Percentiles rank a stretch among this genome's conserved stretches.
These are phyloP conservation scores for Deroptyus accipitrinus DNA, from an alignment of 2,113 vertebrate species.

Conservation along the genomic window DNA sequence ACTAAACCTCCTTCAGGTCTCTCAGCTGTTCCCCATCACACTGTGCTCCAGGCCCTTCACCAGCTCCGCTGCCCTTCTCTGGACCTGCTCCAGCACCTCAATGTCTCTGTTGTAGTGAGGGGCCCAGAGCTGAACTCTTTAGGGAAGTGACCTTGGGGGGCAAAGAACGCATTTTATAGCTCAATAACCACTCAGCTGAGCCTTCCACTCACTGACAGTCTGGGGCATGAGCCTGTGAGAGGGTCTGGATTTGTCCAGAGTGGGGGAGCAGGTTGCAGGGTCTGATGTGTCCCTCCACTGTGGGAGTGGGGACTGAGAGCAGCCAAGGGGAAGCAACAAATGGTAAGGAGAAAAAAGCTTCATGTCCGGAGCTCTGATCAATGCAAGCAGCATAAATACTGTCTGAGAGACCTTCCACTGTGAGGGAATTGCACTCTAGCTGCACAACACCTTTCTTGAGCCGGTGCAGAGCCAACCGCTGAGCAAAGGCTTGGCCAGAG, in stretches of 20 bases:
- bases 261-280: background rate
- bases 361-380: background rate
- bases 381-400: background rate
- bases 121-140: background rate
- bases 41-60: background rate
- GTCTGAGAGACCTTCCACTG: background rate
- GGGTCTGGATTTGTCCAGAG: background rate
- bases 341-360: background rate
- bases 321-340: background rate
- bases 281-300: accelerated
- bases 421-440: background rate
- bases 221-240: background rate
- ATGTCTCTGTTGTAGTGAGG: background rate
- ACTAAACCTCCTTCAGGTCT: background rate
- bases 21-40: background rate
- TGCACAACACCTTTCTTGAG: background rate
- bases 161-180: background rate
- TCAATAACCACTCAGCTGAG: background rate
- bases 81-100: background rate
- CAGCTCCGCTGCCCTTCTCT: background rate
- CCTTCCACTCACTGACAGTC: background rate
- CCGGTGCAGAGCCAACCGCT: background rate
- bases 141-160: background rate
- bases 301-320: accelerated
- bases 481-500: background rate